Conservation (phyloP, 2,797 vertebrate species). For the Zalophus californianus region DNA sequence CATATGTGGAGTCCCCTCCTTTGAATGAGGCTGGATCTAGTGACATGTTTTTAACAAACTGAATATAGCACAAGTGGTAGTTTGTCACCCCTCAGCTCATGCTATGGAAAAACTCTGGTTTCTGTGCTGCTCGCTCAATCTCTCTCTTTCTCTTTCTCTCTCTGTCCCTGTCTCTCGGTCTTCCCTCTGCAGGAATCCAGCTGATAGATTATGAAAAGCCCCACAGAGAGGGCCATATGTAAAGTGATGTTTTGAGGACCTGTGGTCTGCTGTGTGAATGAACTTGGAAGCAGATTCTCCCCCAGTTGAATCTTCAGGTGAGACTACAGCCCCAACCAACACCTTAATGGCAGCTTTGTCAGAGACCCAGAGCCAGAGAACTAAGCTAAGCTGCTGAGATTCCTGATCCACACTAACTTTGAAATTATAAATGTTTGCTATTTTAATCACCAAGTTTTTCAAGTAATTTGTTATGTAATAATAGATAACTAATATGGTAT, state of each 20-base stretch:
- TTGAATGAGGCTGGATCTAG: neutral
- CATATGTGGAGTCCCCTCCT: neutral
- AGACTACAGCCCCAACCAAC: neutral
- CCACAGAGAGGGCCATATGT: neutral
- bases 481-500: conserved; percentile 15
- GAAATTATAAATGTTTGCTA: neutral
- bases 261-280: neutral
- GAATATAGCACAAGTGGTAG: neutral
- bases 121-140: neutral
- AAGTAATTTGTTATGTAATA: neutral
- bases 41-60: neutral
- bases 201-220: neutral
- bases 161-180: neutral
- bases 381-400: neutral
- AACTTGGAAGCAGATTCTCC: neutral
- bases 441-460: neutral
- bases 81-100: neutral
- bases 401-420: neutral
- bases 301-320: neutral
- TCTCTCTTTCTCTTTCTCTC: neutral
- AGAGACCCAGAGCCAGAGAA: neutral
- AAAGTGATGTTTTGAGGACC: neutral
- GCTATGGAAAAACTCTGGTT: neutral
- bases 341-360: neutral
- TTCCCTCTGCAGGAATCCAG: neutral